Percentiles rank a stretch among this genome's conserved stretches.
Evolutionary conservation across 2,113 vertebrate genomes (phyloP).

Genomic region (Triplophysa dalaica): DNA sequence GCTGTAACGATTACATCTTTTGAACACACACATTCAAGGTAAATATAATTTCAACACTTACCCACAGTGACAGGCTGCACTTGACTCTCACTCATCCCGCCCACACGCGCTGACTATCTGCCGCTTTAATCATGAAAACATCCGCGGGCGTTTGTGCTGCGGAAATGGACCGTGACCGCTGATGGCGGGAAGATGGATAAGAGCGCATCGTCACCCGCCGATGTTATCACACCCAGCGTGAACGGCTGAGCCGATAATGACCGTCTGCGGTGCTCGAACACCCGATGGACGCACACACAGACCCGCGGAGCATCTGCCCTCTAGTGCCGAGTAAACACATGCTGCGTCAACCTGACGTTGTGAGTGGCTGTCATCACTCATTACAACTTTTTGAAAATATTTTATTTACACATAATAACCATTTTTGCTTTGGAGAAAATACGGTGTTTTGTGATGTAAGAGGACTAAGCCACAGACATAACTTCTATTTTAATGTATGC

Average conservation of each 20-base stretch:
- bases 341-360: neutral
- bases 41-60: slow-evolving; percentile 42
- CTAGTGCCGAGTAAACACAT: slow-evolving; percentile 31
- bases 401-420: too few relatives aligned
- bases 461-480: too few relatives aligned
- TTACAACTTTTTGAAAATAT: too few relatives aligned
- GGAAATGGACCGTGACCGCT: slow-evolving; percentile 64
- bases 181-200: slow-evolving; percentile 54
- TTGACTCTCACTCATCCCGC: slow-evolving; percentile 36
- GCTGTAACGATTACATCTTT: neutral
- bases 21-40: neutral
- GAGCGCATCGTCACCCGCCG: slow-evolving; percentile 54
- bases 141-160: slow-evolving; percentile 57
- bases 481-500: too few relatives aligned
- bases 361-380: too few relatives aligned
- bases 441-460: too few relatives aligned
- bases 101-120: slow-evolving; percentile 54
- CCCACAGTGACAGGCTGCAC: slow-evolving; percentile 41
- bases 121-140: slow-evolving; percentile 65
- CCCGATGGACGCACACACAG: slow-evolving; percentile 49
- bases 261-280: slow-evolving; percentile 44
- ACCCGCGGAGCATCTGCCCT: slow-evolving; percentile 36
- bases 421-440: too few relatives aligned
- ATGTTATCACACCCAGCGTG: slow-evolving; percentile 42
- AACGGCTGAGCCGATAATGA: slow-evolving; percentile 50